These are phyloP conservation scores for Cyaniris semiargus DNA, from an alignment of 2,888 invertebrate genomes.

Conservation along the genomic window DNA sequence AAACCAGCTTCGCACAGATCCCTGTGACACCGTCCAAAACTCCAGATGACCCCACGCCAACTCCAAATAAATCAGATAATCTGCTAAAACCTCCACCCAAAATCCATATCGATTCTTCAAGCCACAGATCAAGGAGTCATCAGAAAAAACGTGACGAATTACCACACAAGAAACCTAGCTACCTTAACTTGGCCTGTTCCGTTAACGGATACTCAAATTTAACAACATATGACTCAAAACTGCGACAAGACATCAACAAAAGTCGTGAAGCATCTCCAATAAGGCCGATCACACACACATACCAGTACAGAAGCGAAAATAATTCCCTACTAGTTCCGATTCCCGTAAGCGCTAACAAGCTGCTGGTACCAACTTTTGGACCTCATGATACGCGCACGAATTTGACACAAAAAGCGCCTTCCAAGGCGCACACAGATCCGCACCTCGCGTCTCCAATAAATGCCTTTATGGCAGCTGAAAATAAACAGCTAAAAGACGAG, in stretches of 20 bases:
- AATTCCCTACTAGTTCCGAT: conserved; percentile 72
- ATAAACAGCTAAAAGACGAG: conserved; percentile 75
- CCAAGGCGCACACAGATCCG: conserved; percentile 76
- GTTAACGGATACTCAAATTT: conserved; percentile 94
- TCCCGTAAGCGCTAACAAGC: conserved; percentile 75
- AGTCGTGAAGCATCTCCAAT: conserved; percentile 87
- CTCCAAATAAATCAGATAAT: conserved; percentile 53
- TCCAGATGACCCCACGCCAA: conserved; percentile 55
- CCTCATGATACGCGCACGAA: conserved; percentile 73
- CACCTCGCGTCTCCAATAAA: conserved; percentile 67
- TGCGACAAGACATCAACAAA: conserved; percentile 86
- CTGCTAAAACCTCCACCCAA: conserved; percentile 71
- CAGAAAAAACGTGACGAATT: conserved; percentile 69
- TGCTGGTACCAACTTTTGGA: conserved; percentile 77
- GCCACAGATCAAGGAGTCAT: conserved; percentile 65
- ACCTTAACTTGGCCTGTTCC: conserved; percentile 92
- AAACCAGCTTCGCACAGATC: conserved; percentile 52
- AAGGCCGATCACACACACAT: conserved; percentile 78
- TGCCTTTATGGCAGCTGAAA: conserved; percentile 75
- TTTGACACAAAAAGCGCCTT: conserved; percentile 76
- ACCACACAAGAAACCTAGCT: conserved; percentile 88
- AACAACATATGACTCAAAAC: conserved; percentile 91
- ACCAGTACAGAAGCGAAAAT: conserved; percentile 70
- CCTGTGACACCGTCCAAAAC: conserved; percentile 59
- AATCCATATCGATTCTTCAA: conserved; percentile 61